These are phyloP conservation scores for Adineta ricciae DNA, from an alignment of 2,888 invertebrate genomes.

Conservation along the genomic window DNA sequence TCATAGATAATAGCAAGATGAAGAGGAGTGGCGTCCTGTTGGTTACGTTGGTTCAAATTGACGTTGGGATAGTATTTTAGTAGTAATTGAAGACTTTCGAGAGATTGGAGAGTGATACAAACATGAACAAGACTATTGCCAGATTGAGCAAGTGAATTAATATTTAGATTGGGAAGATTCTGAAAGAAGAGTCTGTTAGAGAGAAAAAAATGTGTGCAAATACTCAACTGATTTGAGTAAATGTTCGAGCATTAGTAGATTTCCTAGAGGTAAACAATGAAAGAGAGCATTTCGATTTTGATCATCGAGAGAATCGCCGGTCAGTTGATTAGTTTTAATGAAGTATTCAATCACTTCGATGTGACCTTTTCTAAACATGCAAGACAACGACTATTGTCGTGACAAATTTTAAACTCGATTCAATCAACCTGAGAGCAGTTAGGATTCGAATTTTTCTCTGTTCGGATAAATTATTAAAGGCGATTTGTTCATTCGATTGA, in stretches of 20 bases:
- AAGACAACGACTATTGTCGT: neutral
- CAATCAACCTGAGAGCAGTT: neutral
- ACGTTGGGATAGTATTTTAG: slow-evolving; percentile 1
- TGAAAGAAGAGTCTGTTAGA: neutral
- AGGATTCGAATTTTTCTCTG: neutral
- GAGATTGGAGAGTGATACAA: neutral
- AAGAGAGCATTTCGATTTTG: neutral
- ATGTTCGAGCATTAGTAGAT: neutral
- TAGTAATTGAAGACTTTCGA: neutral
- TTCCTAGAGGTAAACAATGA: neutral
- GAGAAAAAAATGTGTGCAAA: neutral
- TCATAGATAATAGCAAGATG: neutral
- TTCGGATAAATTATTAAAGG: neutral
- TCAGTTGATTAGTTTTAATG: neutral
- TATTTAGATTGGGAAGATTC: neutral
- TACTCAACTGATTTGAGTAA: neutral
- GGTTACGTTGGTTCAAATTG: neutral
- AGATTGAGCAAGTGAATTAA: neutral
- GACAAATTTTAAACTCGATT: neutral
- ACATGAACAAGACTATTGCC: neutral
- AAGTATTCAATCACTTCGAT: slow-evolving; percentile 1
- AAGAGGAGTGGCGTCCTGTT: neutral
- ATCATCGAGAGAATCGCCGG: neutral
- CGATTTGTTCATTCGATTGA: neutral
- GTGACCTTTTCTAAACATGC: neutral